Base-by-base conservation (phyloP, 2,797 vertebrate genomes). In the Limosa lapponica region DNA sequence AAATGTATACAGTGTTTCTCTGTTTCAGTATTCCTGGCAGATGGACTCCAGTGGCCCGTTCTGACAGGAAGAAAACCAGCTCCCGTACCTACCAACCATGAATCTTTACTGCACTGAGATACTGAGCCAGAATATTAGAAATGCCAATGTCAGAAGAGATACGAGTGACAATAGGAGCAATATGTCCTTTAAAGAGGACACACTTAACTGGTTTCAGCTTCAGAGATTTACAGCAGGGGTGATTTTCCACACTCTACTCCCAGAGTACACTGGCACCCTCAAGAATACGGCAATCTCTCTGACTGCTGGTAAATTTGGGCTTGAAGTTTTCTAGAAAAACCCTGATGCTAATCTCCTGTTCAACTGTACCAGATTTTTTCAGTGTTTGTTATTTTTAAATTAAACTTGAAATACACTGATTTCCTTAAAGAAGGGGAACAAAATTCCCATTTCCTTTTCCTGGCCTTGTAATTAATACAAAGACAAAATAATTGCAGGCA, bases 381-480 rank as follows among this genome's bases (percentile, higher is more conserved):
- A 14, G 46, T 54, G 49, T 41, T 73, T 25, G 36, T 39, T 77
- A 82, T 77, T 89, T 89, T 94, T 36, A 89, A 93, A 64, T 69
- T 67, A 78, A 80, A 89, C 54, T 83, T 86, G 41, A 83, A 92
- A 94, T 65, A 67, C 30, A 71, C 22, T 36, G 30, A 83, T 85
- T 93, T 91, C 75, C 54, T 93, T 58, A n/a, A 37, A 46, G 39
- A 73, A n/a, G 30, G 69, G 25, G 37, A 81, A 69, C 12, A 93
- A 65, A 46, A 48, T 28, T 78, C 65, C 34, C 19, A 87, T 95
- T 93, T 87, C 69, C 87, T 86, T 81, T 90, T 83, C 94, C 69
- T 65, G 69, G 23, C 69, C 81, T 79, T 65, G n/a, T 72, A 89
- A 87, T 78, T 88, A 89, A 81, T 32, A 43, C 4, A 36, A 95